Conservation (phyloP, 2,888 invertebrate genomes). For the Orthosia gothica region DNA sequence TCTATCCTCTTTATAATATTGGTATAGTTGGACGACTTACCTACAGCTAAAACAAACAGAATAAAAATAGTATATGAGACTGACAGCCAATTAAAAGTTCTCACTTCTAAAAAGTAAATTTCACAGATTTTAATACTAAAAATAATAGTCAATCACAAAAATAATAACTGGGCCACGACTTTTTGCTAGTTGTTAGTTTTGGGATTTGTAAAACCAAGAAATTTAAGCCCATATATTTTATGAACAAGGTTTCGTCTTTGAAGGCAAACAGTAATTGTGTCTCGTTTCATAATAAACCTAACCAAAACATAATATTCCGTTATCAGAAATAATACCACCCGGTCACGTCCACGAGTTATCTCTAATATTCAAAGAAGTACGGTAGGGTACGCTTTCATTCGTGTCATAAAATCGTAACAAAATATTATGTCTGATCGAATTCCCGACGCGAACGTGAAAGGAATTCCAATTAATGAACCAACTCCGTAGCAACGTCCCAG, state of each 20-base stretch:
- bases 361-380: conserved; percentile 41
- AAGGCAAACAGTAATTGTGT: conserved; percentile 4
- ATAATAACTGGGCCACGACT: too few relatives aligned
- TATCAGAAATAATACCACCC: conserved; percentile 23
- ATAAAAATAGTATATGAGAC: too few relatives aligned
- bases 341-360: conserved; percentile 36
- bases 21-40: too few relatives aligned
- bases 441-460: conserved; percentile 21
- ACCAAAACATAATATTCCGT: conserved; percentile 14
- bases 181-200: too few relatives aligned
- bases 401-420: conserved; percentile 42
- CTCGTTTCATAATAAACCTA: conserved; percentile 15
- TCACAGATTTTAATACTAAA: too few relatives aligned
- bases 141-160: too few relatives aligned
- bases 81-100: too few relatives aligned
- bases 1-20: too few relatives aligned
- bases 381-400: conserved; percentile 14
- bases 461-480: conserved; percentile 51
- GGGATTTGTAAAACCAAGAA: not conserved
- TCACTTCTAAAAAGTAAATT: too few relatives aligned
- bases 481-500: conserved; percentile 12
- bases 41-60: too few relatives aligned
- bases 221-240: not conserved
- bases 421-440: conserved; percentile 60
- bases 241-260: not conserved